phyloP scores from a whole-genome alignment of 2,113 vertebrate species.

The Paralichthys olivaceus region DNA sequence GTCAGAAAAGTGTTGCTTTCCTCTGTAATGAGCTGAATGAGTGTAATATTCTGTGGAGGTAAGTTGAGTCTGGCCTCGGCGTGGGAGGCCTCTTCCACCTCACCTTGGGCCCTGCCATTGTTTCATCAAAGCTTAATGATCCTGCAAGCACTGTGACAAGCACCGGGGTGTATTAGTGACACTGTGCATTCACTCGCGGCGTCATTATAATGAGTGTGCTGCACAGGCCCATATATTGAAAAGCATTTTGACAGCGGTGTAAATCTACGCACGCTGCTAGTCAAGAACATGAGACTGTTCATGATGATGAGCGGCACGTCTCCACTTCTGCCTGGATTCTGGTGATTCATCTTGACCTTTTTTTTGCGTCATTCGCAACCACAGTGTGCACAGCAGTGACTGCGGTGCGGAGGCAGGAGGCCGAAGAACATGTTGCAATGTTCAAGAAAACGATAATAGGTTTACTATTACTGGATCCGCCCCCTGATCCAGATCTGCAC shows the following conservation, averaged over 20 bases:
- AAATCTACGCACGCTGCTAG: constrained; percentile 20
- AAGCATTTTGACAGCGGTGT: constrained; percentile 27
- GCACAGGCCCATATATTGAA: constrained; percentile 29
- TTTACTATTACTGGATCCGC: no score
- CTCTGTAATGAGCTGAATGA: constrained; percentile 71
- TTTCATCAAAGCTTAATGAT: constrained; percentile 72
- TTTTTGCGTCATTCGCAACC: no score
- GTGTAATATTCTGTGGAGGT: constrained; percentile 49
- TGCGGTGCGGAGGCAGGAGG: no score
- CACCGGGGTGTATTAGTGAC: constrained; percentile 49
- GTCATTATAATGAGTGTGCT: constrained; percentile 60
- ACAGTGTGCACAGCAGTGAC: background rate
- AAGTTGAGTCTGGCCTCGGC: constrained; percentile 43
- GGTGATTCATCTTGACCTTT: no score
- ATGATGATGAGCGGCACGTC: background rate
- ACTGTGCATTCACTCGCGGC: constrained; percentile 42
- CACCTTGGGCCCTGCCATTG: constrained; percentile 56
- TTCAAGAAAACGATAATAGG: no score
- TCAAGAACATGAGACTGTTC: background rate
- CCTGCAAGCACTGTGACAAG: constrained; percentile 42
- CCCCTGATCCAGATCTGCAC: no score
- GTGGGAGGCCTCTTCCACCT: constrained; percentile 57
- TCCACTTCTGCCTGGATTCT: background rate
- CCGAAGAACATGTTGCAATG: no score
- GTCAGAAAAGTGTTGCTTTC: constrained; percentile 37